phyloP scores from a whole-genome alignment of 1,140 invertebrate species.

The Berghia stephanieae region DNA sequence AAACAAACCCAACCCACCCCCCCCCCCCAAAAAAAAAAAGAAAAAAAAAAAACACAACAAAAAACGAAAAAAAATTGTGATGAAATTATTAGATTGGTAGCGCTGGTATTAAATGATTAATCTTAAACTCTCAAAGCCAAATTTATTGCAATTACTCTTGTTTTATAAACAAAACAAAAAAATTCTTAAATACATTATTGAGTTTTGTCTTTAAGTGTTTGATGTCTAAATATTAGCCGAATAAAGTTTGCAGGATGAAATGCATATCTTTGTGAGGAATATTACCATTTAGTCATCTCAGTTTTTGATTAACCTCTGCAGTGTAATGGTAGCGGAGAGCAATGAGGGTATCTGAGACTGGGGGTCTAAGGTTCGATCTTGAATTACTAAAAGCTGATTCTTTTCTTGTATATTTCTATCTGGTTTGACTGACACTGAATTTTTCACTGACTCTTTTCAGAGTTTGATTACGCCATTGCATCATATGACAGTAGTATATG shows the following conservation, averaged over 20 bases:
- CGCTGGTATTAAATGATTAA: not conserved
- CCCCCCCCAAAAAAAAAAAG: too few relatives aligned
- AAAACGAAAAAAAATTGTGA: conserved; percentile 9
- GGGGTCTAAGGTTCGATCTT: not conserved
- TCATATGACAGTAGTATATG: not conserved
- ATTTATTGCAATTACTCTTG: too few relatives aligned
- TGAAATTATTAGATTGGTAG: not conserved
- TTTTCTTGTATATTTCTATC: not conserved
- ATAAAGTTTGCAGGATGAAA: not conserved
- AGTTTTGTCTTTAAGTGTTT: not conserved
- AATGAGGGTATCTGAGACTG: not conserved
- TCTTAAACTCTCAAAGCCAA: not conserved
- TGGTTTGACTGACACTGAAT: too few relatives aligned
- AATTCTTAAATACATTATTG: not conserved
- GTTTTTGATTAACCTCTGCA: too few relatives aligned
- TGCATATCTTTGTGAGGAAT: too few relatives aligned
- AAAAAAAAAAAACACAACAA: conserved; percentile 1
- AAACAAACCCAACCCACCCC: too few relatives aligned
- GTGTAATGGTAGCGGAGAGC: too few relatives aligned
- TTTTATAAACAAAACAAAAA: not conserved
- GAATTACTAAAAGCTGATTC: not conserved
- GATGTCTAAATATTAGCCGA: not conserved
- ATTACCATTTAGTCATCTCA: too few relatives aligned
- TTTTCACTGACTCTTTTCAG: too few relatives aligned
- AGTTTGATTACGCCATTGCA: not conserved